These are phyloP conservation scores for Eulemur rubriventer DNA, from an alignment of 2,797 vertebrate species.

Conservation along the genomic window DNA sequence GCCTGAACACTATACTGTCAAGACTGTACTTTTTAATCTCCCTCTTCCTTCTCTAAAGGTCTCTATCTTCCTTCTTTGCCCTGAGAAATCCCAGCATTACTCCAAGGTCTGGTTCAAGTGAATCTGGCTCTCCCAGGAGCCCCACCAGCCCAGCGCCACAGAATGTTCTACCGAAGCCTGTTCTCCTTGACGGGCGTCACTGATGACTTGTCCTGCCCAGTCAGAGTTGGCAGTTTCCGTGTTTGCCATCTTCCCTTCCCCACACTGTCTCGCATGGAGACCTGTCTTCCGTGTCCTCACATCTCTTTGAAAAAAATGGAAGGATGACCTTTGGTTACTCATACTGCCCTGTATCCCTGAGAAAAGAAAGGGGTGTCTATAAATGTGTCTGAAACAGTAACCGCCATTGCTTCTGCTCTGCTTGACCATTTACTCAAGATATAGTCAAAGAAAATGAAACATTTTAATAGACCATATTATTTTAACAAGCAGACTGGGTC, in stretches of 20 bases:
- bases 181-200: no score
- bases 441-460: background rate
- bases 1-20: no score
- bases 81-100: background rate
- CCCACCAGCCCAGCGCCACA: no score
- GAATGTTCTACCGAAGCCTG: no score
- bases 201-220: background rate
- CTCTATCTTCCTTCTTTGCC: background rate
- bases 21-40: background rate
- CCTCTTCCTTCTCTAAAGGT: background rate
- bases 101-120: background rate
- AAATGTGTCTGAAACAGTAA: background rate
- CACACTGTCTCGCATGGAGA: fast-evolving
- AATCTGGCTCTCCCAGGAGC: background rate
- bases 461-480: background rate
- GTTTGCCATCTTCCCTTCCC: fast-evolving
- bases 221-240: fast-evolving
- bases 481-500: background rate
- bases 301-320: background rate
- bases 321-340: background rate
- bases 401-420: background rate
- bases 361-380: background rate
- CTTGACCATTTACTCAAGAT: background rate
- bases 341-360: background rate
- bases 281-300: background rate